Evolutionary conservation across 2,113 vertebrate genomes (phyloP), one percentile per base, ranked within the genome.

Genomic region (Talpa occidentalis): DNA sequence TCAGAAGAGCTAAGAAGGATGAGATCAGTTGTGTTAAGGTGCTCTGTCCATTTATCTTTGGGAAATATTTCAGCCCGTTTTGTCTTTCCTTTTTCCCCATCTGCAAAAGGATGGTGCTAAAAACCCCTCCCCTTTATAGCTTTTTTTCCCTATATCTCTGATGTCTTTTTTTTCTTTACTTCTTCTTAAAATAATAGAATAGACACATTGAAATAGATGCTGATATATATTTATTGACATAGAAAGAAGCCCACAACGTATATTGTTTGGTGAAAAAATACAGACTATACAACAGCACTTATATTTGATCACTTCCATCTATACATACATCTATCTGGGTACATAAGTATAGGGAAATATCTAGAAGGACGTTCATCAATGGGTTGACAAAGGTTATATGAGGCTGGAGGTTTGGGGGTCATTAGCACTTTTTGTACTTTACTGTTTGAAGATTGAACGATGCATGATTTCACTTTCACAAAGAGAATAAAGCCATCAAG

Each of bases 181-280:
- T 91, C 22, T 86, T 84, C 62, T 32, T 47, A 72, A 93, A 94
- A 86, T 79, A 74, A 52, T 73, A 73, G 35, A 62, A 88, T 67
- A 82, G 64, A 97, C 69, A 87, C 86, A 77, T 60, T 83, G 87
- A 92, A 78, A 35, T 90, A 90, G 72, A 93, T 92, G 83, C 79
- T 91, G 82, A 59, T 96, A 90, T 42, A 91, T 93, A 83, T 97
- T 97, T 97, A 96, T 89, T 97, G 87, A 88, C 83, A 95, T 87
- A 93, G 87, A 96, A 96, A 96, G 74, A 86, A 96, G 92, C 52
- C 44, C 80, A 97, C 87, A 81, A 95, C 83, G 76, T 95, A 90
- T 26, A 90, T 77, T 49, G 11, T 80, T 91, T 88, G 67, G 74
- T 96, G 94, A 92, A 97, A 97, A 97, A 97, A 96, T 96, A 97